A percentile compares a stretch with the other conserved stretches of the same genome.
These are phyloP conservation scores for Psittacula derbiana DNA, from an alignment of 2,797 vertebrate species.

Conservation along the genomic window DNA sequence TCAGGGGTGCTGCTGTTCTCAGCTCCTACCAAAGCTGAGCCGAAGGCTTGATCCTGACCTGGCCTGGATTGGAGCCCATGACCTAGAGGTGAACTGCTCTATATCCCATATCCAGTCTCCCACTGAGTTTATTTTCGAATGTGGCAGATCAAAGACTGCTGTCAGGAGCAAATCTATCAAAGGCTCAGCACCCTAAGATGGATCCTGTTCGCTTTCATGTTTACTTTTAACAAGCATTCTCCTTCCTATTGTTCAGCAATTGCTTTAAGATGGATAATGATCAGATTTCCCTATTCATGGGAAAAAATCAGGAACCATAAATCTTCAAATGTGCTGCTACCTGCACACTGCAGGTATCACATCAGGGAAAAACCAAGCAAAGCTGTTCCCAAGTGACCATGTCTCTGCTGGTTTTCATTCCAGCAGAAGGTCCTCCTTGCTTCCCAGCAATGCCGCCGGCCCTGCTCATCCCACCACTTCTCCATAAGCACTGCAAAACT, in stretches of 20 bases:
- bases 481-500: neutral
- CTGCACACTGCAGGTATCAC: neutral
- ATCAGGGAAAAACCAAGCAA: neutral
- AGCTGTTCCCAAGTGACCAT: neutral
- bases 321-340: neutral
- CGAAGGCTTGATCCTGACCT: neutral
- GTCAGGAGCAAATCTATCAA: slow-evolving; percentile 43
- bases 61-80: neutral
- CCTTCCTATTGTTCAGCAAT: slow-evolving; percentile 8
- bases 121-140: slow-evolving; percentile 40
- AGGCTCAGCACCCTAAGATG: slow-evolving; percentile 19
- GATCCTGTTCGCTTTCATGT: neutral
- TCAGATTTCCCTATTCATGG: slow-evolving; percentile 14
- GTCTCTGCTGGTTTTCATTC: neutral
- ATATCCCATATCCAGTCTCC: slow-evolving; percentile 31
- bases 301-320: neutral
- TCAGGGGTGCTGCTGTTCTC: rapidly evolving
- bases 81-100: slow-evolving; percentile 28
- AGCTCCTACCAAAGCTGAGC: neutral
- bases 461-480: neutral
- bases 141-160: slow-evolving; percentile 48
- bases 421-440: neutral
- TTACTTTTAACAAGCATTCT: neutral
- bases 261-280: slow-evolving; percentile 17
- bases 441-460: neutral